These are phyloP conservation scores for Epinephelus malabaricus DNA, from an alignment of 2,797 vertebrate species.

Conservation along the genomic window DNA sequence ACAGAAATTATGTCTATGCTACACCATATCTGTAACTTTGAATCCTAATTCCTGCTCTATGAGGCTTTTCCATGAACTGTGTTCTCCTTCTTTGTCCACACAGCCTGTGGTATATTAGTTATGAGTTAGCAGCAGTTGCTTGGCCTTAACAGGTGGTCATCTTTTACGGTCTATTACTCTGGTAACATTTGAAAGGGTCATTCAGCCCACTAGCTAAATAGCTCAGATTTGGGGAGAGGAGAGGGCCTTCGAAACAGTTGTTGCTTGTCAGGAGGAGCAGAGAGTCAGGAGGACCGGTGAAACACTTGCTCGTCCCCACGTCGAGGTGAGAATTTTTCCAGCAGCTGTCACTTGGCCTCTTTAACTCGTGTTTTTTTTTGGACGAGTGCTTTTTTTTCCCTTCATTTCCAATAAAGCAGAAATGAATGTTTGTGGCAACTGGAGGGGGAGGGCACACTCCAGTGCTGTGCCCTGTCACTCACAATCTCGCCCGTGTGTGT, in stretches of 20 bases:
- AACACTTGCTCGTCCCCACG: conserved; percentile 89
- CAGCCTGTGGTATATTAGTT: conserved; percentile 77
- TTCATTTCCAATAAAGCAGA: conserved; percentile 83
- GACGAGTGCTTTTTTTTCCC: conserved; percentile 54
- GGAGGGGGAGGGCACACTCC: conserved; percentile 64
- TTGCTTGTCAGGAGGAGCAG: conserved; percentile 78
- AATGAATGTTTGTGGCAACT: conserved; percentile 86
- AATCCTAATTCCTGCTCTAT: conserved; percentile 43
- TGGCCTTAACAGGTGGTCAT: conserved; percentile 92
- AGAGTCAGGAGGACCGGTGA: conserved; percentile 71
- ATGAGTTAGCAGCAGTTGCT: conserved; percentile 93
- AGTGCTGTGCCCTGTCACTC: conserved; percentile 76
- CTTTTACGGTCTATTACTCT: conserved; percentile 86
- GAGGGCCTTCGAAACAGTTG: conserved; percentile 88
- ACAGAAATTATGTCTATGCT: conserved; percentile 28
- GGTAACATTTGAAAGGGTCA: conserved; percentile 90
- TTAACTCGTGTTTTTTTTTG: conserved; percentile 59
- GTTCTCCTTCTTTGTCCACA: conserved; percentile 71
- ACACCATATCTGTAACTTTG: conserved; percentile 15
- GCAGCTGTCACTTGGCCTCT: conserved; percentile 88
- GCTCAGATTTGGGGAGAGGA: conserved; percentile 87
- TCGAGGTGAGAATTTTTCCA: conserved; percentile 85
- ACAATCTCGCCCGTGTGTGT: conserved; percentile 78
- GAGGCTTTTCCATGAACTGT: conserved; percentile 44
- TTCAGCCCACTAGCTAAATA: conserved; percentile 83